Base-by-base conservation (phyloP, 2,797 vertebrate species). In the Serranus cabrilla region DNA sequence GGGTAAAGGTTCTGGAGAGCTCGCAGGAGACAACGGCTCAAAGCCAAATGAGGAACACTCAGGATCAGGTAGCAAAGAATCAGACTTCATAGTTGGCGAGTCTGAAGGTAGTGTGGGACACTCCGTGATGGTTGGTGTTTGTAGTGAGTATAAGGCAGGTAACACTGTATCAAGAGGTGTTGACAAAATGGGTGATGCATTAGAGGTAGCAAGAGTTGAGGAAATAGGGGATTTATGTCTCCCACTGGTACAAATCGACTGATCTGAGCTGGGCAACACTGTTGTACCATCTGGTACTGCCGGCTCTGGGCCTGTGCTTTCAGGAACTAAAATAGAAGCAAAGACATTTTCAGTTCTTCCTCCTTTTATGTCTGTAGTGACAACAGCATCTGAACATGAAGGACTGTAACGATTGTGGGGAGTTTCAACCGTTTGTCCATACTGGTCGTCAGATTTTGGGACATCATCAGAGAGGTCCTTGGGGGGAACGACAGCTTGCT, bases 1-100 rank as follows among this genome's bases (percentile, higher is more conserved):
- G 13, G 92, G 87, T 42, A 91, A 69, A 0, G 87, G 80, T 46
- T 91, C 91, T 23, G 91, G 85, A 54, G 92, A 93, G 46, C 82
- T 91, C 0, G 81, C 46, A 0, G 84, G 90, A 0, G 90, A 94
- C 62, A 92, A 60, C n/a, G 88, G 55, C 23, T 92, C 90, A 69
- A 92, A 93, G 50, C 64, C 55, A 27, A 92, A 89, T 0, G 83
- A 81, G 0, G 82, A 87, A 74, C 87, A 92, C 17, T 89, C 89
- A 0, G 91, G 71, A 17, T 89, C 87, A 3, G 75, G 51, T 0
- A 92, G 83, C 4, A 74, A 57, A 7, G 66, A 61, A 7, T 68
- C 74, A 3, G 71, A 40, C 54, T 64, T 86, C 1, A 56, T 23
- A 2, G 51, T 47, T 4, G 65, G 42, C 0, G 51, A 57, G 25